A percentile compares a stretch with the other conserved stretches of the same genome.
These are phyloP conservation scores for Phortica variegata DNA, from an alignment of 1,140 invertebrate species.

Conservation along the genomic window DNA sequence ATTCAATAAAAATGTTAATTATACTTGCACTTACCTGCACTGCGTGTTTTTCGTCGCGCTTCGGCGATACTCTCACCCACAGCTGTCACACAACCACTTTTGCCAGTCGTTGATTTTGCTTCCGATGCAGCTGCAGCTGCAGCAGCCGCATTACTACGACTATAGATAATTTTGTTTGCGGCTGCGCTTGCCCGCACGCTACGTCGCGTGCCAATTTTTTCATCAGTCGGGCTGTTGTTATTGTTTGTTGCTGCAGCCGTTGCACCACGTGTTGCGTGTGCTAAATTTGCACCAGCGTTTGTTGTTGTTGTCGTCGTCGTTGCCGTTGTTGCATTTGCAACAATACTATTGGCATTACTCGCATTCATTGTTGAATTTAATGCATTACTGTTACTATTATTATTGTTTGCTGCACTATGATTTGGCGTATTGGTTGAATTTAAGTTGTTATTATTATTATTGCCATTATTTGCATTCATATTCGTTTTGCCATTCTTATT, in stretches of 20 bases:
- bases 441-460: neutral
- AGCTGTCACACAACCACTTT: conserved; percentile 4
- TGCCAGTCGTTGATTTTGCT: conserved; percentile 25
- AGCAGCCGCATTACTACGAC: conserved; percentile 34
- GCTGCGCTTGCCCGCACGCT: conserved; percentile 49
- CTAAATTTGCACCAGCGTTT: conserved; percentile 14
- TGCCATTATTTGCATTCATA: neutral
- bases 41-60: conserved; percentile 64
- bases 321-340: conserved; percentile 4
- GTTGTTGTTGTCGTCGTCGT: conserved; percentile 10
- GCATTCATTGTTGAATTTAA: conserved; percentile 1
- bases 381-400: conserved; percentile 13
- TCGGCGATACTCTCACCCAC: conserved; percentile 41
- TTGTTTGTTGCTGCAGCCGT: conserved; percentile 33
- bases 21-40: conserved; percentile 60
- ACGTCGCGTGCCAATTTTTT: conserved; percentile 49
- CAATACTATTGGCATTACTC: conserved; percentile 10
- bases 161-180: conserved; percentile 51
- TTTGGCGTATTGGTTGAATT: neutral
- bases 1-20: neutral
- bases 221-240: conserved; percentile 39
- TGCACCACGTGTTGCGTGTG: conserved; percentile 42
- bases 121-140: conserved; percentile 32
- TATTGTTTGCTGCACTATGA: conserved; percentile 7
- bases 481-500: conserved; percentile 25